Evolutionary conservation across 2,797 vertebrate genomes (phyloP), one percentile per base, ranked within the genome.

Genomic region (Gila robusta): DNA sequence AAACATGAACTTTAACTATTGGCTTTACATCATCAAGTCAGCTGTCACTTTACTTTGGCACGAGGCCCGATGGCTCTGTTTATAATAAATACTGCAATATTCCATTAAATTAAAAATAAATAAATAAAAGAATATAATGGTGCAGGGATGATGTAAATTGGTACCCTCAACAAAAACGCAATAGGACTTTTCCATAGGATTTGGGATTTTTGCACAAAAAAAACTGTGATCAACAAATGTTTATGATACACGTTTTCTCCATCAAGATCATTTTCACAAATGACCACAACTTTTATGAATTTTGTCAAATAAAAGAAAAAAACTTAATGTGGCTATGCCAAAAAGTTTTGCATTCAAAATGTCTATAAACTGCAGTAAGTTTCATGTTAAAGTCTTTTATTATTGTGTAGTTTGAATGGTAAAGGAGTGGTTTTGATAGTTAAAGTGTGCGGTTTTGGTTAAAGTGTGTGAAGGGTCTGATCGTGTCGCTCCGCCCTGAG

Each of bases 401-500:
- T 4, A 26, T 2, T 28, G n/a, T 41, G 37, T 49, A 32, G 17
- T 5, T 74, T 11, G 19, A 19, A 49, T 26, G 7, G 6, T 17
- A 70, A 70, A 5, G 5, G 67, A 39, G 67, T 70, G 9, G 19
- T 39, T 47, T 2, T 49, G 14, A 47, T 26, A 8, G 23, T 21
- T 74, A 11, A 32, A 49, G 26, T 49, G 44, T 73, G 71, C 47
- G 44, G 44, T 49, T 7, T 66, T 66, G n/a, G 78, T 66, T 26
- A 17, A 44, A 79, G n/a, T 67, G 37, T 81, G 64, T 80, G 17
- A 80, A 14, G 78, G 79, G 62, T 81, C 79, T 67, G 41, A 67
- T 62, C 76, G 4, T 28, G 77, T 62, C 79, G 79, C 79, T 81
- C 79, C 79, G 79, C 79, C 79, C 35, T 66, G n/a, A 67, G 19